Conservation (phyloP, 2,797 vertebrate species). For the Martes flavigula region DNA sequence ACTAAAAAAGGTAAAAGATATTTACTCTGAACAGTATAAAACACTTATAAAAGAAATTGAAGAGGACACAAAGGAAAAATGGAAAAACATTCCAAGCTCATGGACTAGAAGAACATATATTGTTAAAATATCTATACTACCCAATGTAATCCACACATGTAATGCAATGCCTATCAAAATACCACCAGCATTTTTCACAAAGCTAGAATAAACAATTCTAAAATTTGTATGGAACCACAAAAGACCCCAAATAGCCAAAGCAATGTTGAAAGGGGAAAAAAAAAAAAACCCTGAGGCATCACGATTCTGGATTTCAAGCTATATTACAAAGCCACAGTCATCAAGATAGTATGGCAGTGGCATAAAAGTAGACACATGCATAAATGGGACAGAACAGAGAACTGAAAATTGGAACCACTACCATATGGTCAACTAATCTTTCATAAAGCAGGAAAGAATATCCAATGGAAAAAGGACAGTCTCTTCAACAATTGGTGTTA, state of each 20-base stretch:
- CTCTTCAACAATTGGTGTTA: too few relatives aligned
- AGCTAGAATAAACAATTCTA: too few relatives aligned
- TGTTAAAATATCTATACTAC: not conserved
- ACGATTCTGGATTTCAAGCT: not conserved
- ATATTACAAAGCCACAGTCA: not conserved
- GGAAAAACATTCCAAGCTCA: not conserved
- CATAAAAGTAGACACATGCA: not conserved
- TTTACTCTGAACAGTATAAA: not conserved
- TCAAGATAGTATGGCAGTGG: not conserved
- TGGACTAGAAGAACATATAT: not conserved
- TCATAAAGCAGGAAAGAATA: too few relatives aligned
- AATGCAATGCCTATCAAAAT: not conserved
- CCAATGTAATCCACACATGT: not conserved
- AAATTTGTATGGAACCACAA: too few relatives aligned
- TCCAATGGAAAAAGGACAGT: too few relatives aligned
- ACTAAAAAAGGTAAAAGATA: not conserved
- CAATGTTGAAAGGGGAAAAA: not conserved
- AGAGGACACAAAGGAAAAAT: not conserved
- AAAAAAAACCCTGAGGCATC: not conserved
- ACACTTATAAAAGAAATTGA: not conserved
- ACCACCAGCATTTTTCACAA: not conserved
- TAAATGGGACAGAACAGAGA: not conserved
- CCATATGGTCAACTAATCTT: not conserved
- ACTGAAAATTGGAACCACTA: not conserved
- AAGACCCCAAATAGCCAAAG: not conserved